Evolutionary conservation across 2,888 invertebrate species (phyloP), one percentile per base, ranked within the genome.

Genomic region (Plebejus argus): DNA sequence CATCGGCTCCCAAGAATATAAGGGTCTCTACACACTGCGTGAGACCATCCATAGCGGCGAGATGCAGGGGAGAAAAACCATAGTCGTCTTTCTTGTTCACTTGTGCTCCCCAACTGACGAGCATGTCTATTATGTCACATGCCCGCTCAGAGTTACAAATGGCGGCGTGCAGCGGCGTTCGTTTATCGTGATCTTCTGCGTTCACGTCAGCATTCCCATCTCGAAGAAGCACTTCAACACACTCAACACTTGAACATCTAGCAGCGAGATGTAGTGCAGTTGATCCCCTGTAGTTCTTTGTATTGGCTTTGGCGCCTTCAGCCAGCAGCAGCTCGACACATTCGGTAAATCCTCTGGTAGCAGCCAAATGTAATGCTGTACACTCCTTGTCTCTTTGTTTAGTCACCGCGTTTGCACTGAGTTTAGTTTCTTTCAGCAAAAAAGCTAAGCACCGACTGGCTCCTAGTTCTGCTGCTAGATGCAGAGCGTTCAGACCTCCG

Each of bases 181-280:
- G 93, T 83, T 97, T 96, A 86, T 98, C 97, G 79, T 95, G 95
- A 88, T 98, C 98, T 83, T 96, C 96, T 0, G 96, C 95, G 85
- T 97, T 97, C 0, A 97, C 95, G 86, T 98, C 96, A 5, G 97
- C 96, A 80, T 96, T 96, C 1, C 96, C 96, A 85, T 96, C 97
- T 78, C 96, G 94, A 71, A 98, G 87, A 75, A 98, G 91, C 1
- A 96, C 94, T 86, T 98, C 97, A 0, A 97, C 97, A 84, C 97
- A 97, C 85, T 98, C 98, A 70, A 96, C 90, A 74, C 97, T 97
- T 70, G 97, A 97, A 74, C 97, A 96, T 80, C 97, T 95, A 0
- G 97, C 96, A 0, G 98, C 98, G 80, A 98, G 91, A 89, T 99
- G 98, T n/a, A 99, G 90, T 0, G 98, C 96, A 0, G 98, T 97